phyloP scores from a whole-genome alignment of 2,888 invertebrate genomes.

The Papilio elwesi region DNA sequence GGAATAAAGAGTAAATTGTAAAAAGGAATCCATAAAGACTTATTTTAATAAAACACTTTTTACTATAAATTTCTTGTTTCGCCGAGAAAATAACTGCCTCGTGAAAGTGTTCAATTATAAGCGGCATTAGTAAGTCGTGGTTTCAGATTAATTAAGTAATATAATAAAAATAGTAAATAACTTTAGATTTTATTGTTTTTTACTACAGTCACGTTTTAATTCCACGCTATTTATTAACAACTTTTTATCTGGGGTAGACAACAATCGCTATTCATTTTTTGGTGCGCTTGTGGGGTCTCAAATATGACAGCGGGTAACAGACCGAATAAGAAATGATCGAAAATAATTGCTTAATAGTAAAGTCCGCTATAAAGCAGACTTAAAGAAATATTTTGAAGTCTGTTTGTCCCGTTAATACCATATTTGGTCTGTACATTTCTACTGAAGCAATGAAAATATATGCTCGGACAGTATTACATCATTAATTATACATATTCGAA shows the following conservation, averaged over 20 bases:
- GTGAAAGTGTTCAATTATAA: constrained; percentile 66
- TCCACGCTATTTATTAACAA: background rate
- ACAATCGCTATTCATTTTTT: too few relatives aligned
- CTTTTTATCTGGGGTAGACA: too few relatives aligned
- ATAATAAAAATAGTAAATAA: constrained; percentile 19
- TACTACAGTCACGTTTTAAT: background rate
- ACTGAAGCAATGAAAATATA: background rate
- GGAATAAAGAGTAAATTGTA: constrained; percentile 30
- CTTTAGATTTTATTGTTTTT: constrained; percentile 35
- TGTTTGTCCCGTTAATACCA: background rate
- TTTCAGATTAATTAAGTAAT: constrained; percentile 49
- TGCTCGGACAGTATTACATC: constrained; percentile 42
- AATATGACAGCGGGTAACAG: too few relatives aligned
- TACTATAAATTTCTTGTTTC: constrained; percentile 48
- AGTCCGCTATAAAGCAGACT: too few relatives aligned
- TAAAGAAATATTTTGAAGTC: background rate
- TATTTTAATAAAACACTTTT: constrained; percentile 61
- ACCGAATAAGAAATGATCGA: too few relatives aligned
- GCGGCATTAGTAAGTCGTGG: constrained; percentile 46
- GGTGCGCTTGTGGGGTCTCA: too few relatives aligned
- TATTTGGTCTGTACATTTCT: background rate
- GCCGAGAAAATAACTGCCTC: constrained; percentile 50
- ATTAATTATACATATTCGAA: constrained; percentile 51
- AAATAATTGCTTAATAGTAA: too few relatives aligned
- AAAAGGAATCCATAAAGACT: constrained; percentile 56